phyloP scores from a whole-genome alignment of 2,888 invertebrate genomes.

The Oscheius myriophilus region DNA sequence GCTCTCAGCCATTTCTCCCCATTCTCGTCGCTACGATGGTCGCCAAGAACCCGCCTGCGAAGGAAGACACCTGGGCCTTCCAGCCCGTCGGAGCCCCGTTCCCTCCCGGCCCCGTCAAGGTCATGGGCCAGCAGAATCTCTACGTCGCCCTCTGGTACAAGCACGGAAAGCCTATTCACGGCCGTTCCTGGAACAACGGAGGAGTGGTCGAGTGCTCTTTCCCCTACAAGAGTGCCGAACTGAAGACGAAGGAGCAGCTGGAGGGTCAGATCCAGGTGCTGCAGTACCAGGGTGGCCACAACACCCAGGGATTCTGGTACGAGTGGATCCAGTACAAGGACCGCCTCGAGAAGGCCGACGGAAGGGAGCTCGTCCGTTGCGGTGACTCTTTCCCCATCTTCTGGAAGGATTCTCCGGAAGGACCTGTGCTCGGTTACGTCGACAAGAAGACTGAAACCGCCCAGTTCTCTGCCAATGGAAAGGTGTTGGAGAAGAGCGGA shows the following conservation, averaged over 20 bases:
- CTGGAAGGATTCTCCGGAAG: conserved; percentile 49
- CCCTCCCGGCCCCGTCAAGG: conserved; percentile 47
- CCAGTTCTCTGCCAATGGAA: conserved; percentile 43
- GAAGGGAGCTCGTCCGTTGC: conserved; percentile 54
- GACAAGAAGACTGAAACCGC: conserved; percentile 66
- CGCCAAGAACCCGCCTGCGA: conserved; percentile 26
- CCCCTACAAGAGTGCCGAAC: conserved; percentile 57
- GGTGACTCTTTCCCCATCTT: conserved; percentile 66
- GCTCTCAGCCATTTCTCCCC: too few relatives aligned
- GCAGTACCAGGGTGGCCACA: conserved; percentile 66
- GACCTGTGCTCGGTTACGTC: conserved; percentile 56
- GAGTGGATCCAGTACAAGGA: conserved; percentile 61
- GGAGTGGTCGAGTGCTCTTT: conserved; percentile 64
- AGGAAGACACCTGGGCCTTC: conserved; percentile 45
- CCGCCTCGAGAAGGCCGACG: conserved; percentile 43
- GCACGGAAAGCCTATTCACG: conserved; percentile 60
- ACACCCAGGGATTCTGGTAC: conserved; percentile 63
- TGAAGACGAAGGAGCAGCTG: conserved; percentile 55
- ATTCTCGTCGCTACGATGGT: conserved; percentile 1
- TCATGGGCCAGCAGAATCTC: conserved; percentile 47
- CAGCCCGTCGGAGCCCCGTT: conserved; percentile 47
- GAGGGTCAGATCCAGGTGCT: conserved; percentile 47
- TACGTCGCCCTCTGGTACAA: conserved; percentile 58
- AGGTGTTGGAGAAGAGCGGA: conserved; percentile 36
- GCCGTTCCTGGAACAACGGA: conserved; percentile 62